Conservation (phyloP, 2,797 vertebrate genomes). For the Danio choprae region DNA sequence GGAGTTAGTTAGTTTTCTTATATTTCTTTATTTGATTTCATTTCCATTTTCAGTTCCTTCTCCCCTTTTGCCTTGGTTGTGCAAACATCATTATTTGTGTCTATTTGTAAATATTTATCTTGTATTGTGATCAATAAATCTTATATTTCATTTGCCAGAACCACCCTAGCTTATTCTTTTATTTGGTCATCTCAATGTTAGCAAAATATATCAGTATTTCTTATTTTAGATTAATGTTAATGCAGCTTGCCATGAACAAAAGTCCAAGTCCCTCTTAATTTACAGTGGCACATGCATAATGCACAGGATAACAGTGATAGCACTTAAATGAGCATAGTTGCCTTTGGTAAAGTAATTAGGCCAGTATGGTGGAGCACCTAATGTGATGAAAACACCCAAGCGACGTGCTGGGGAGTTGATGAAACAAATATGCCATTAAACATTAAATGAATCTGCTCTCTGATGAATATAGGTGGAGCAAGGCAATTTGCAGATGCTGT, state of each 20-base stretch:
- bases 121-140: too few relatives aligned
- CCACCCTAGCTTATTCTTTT: too few relatives aligned
- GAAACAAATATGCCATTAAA: constrained; percentile 43
- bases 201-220: too few relatives aligned
- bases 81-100: too few relatives aligned
- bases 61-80: too few relatives aligned
- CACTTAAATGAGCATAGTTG: not conserved
- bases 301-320: constrained; percentile 9
- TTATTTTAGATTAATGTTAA: too few relatives aligned
- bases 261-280: not conserved
- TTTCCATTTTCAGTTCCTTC: too few relatives aligned
- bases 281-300: not conserved
- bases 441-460: constrained; percentile 13
- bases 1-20: too few relatives aligned
- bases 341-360: constrained; percentile 40
- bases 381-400: constrained; percentile 21
- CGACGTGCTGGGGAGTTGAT: constrained; percentile 12
- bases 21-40: too few relatives aligned
- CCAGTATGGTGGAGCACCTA: constrained; percentile 22
- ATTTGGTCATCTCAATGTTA: too few relatives aligned
- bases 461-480: constrained; percentile 2
- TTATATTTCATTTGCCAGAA: too few relatives aligned
- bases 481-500: constrained; percentile 17
- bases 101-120: too few relatives aligned
- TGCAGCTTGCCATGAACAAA: not conserved